Conservation (phyloP, 2,888 invertebrate species). For the Proisotoma minuta region DNA sequence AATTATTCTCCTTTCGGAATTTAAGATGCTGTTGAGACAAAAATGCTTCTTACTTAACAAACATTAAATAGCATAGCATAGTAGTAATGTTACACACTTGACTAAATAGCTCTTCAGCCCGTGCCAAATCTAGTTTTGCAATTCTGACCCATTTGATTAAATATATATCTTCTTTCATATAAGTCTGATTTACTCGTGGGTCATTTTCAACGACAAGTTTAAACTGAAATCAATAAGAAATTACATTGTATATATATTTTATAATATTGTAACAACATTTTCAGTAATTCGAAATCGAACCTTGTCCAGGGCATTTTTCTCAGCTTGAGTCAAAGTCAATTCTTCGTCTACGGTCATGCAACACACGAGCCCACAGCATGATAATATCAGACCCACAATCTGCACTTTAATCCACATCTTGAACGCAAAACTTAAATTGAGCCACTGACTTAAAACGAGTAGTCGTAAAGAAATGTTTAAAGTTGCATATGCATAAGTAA, state of each 20-base stretch:
- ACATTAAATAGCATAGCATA: neutral
- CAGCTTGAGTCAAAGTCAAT: neutral
- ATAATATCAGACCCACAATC: neutral
- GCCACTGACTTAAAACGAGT: too few species aligned
- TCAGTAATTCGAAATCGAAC: too few species aligned
- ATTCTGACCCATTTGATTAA: constrained; percentile 8
- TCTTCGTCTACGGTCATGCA: constrained; percentile 3
- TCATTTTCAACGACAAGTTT: neutral
- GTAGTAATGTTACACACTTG: neutral
- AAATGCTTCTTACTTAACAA: neutral
- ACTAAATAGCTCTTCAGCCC: neutral
- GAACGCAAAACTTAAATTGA: too few species aligned
- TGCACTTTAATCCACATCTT: neutral
- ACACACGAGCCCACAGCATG: neutral
- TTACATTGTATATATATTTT: too few species aligned
- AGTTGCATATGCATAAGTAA: too few species aligned
- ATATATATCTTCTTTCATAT: constrained; percentile 9
- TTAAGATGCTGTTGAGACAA: neutral
- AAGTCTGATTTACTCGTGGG: neutral
- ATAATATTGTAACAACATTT: too few species aligned
- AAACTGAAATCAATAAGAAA: too few species aligned
- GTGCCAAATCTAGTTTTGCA: neutral
- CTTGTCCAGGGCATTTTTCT: constrained; percentile 10
- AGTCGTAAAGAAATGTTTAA: too few species aligned
- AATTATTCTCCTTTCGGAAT: neutral